phyloP scores from a whole-genome alignment of 2,888 invertebrate genomes.

The Luperina testacea region DNA sequence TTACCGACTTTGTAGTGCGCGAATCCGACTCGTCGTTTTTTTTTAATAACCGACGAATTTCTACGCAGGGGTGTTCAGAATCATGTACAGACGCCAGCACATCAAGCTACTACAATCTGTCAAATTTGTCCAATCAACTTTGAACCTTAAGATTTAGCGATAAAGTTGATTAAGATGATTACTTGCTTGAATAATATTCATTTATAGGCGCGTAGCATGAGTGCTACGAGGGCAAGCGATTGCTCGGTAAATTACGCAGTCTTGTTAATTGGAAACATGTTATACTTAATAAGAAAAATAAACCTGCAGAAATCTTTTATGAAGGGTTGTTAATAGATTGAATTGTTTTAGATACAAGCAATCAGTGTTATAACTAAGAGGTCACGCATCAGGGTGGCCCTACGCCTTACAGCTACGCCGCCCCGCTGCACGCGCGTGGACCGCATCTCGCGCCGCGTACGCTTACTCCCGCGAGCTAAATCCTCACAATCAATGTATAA shows the following conservation, averaged over 20 bases:
- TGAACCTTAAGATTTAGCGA: too few relatives aligned
- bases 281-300: background rate
- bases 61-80: background rate
- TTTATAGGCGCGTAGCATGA: conserved; percentile 19
- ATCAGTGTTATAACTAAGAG: conserved; percentile 12
- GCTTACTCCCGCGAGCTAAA: conserved; percentile 73
- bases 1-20: too few relatives aligned
- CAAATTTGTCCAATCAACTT: too few relatives aligned
- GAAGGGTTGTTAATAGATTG: too few relatives aligned
- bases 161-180: too few relatives aligned
- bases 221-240: conserved; percentile 3
- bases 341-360: background rate
- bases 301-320: background rate
- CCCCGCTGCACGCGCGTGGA: conserved; percentile 52
- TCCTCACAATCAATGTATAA: conserved; percentile 88
- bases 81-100: background rate
- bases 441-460: conserved; percentile 65
- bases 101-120: too few relatives aligned
- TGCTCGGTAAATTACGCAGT: background rate
- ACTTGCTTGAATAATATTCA: conserved; percentile 23
- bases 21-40: too few relatives aligned
- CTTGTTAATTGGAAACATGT: background rate
- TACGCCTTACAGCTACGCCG: conserved; percentile 62
- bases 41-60: too few relatives aligned
- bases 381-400: conserved; percentile 42